phyloP scores from a whole-genome alignment of 2,888 invertebrate genomes.

The Calliopum simillimum region DNA sequence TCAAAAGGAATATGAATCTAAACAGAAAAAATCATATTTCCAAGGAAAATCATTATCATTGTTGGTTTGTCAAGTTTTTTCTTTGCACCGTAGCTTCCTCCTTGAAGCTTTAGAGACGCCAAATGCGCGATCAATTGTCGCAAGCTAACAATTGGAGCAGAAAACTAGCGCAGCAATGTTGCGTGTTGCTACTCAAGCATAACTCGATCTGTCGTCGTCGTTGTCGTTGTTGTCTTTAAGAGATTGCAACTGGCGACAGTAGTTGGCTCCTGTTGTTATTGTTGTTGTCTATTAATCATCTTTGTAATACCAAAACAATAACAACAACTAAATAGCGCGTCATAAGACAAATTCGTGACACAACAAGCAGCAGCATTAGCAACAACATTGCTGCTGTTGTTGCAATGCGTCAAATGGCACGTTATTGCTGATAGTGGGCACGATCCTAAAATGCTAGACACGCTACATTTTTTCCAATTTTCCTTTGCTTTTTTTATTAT shows the following conservation, averaged over 20 bases:
- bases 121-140: background rate
- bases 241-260: slow-evolving; percentile 18
- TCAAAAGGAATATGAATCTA: no score
- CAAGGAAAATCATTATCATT: no score
- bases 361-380: slow-evolving; percentile 28
- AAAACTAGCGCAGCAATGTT: slow-evolving; percentile 18
- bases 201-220: slow-evolving; percentile 20
- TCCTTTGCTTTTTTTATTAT: background rate
- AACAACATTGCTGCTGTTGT: slow-evolving; percentile 15
- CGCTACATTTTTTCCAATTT: slow-evolving; percentile 17
- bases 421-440: slow-evolving; percentile 34
- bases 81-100: no score
- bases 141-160: slow-evolving; percentile 28
- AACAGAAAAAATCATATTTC: no score
- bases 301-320: slow-evolving; percentile 27
- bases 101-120: no score
- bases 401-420: slow-evolving; percentile 33
- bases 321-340: slow-evolving; percentile 11
- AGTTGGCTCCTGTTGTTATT: background rate
- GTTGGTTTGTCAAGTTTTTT: no score
- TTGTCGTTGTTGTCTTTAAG: no score
- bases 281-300: slow-evolving; percentile 29
- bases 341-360: slow-evolving; percentile 38
- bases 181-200: slow-evolving; percentile 30
- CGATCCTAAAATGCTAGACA: slow-evolving; percentile 18